These are phyloP conservation scores for Iselma pallidipennis DNA, from an alignment of 2,888 invertebrate species.

Conservation along the genomic window DNA sequence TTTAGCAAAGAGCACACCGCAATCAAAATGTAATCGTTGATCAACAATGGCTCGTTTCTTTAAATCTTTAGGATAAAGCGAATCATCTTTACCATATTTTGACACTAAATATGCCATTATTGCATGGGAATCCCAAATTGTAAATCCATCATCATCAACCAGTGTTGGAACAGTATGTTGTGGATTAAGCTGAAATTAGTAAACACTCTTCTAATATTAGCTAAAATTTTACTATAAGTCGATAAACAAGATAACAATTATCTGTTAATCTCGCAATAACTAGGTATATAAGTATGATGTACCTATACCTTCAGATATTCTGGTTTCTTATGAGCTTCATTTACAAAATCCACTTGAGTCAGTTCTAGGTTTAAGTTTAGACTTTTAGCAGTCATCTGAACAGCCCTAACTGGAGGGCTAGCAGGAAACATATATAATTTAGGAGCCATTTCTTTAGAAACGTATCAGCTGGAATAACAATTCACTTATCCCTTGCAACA, in stretches of 20 bases:
- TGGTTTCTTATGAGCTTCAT: slow-evolving; percentile 51
- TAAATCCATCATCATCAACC: slow-evolving; percentile 60
- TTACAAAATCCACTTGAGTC: slow-evolving; percentile 51
- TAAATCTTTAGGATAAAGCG: slow-evolving; percentile 61
- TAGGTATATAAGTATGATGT: neutral
- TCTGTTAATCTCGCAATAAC: neutral
- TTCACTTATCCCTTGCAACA: no score
- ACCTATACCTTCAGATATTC: slow-evolving; percentile 55
- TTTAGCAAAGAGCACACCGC: slow-evolving; percentile 14
- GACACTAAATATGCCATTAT: slow-evolving; percentile 65
- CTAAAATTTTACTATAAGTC: slow-evolving; percentile 2
- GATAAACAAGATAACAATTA: neutral
- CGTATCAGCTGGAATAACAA: neutral
- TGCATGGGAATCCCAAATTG: slow-evolving; percentile 68
- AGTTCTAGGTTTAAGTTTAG: slow-evolving; percentile 55
- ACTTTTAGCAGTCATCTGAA: slow-evolving; percentile 56
- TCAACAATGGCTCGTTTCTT: slow-evolving; percentile 41
- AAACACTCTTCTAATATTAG: slow-evolving; percentile 19
- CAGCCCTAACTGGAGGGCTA: slow-evolving; percentile 59
- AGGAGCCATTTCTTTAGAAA: slow-evolving; percentile 42
- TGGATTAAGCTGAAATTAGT: slow-evolving; percentile 63
- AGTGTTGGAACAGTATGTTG: slow-evolving; percentile 68
- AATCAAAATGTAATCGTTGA: slow-evolving; percentile 29
- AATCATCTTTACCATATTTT: slow-evolving; percentile 61
- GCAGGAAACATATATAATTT: slow-evolving; percentile 53